Base-by-base conservation (phyloP, 2,113 vertebrate species). In the Clinocottus analis region DNA sequence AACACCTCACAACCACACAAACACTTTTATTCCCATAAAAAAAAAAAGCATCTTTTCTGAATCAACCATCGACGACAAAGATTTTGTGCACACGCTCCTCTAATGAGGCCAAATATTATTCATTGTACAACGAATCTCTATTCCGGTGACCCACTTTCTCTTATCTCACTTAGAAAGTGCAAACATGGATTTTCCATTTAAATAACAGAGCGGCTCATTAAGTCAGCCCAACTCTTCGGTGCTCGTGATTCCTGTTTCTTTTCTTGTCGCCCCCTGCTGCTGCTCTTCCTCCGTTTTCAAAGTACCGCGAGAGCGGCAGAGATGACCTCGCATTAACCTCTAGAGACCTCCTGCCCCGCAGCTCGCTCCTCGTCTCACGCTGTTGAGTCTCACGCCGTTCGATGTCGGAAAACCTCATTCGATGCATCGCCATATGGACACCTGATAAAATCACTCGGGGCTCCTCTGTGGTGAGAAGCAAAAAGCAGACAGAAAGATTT, bases 71-170 rank as follows among this genome's bases (percentile, higher is more conserved):
- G 35, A 53, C 63, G 71, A 64, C 67, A 87, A 61, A 55, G 56
- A 83, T 85, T 80, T 64, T 70, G 16, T 84, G 75, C 59, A 43
- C 59, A 43, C 43, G 75, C 77, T 88, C 80, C 74, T 91, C 75
- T 86, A 93, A 92, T 85, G 64, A 89, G 86, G 72, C 66, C 56
- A 79, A 65, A 79, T 84, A 70, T 79, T 37, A 58, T 69, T 55
- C 69, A 66, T 74, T 79, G 69, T 80, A 45, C 77, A 58, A 61
- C 59, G 76, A 78, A 27, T 84, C 66, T 89, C 51, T 78, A 64
- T 84, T 59, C 67, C 17, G 16, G 23, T 92, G 90, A 91, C 91
- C 91, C 85, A 93, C 74, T 92, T 94, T 89, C 77, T 70, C 62
- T 71, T 55, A 75, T 83, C 86, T 86, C 79, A 79, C 80, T 80